Percentiles rank a stretch among this genome's conserved stretches.
These are phyloP conservation scores for Axis porcinus DNA, from an alignment of 2,113 vertebrate species.

Conservation along the genomic window DNA sequence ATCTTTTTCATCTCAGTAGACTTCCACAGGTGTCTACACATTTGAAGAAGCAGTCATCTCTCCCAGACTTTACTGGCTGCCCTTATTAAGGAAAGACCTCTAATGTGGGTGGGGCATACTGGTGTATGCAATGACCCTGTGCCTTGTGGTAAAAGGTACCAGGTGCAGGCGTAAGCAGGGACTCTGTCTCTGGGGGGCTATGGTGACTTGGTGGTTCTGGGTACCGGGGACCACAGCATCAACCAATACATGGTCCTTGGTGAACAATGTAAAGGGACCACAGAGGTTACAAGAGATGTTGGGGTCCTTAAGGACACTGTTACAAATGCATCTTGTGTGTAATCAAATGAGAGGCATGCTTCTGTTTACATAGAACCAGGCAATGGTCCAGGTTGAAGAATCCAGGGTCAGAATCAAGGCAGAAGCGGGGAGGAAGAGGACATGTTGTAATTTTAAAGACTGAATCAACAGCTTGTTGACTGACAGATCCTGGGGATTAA, in stretches of 20 bases:
- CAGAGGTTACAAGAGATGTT: not conserved
- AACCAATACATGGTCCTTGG: not conserved
- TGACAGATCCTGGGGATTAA: not conserved
- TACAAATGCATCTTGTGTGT: not conserved
- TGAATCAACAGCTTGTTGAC: not conserved
- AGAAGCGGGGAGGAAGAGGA: not conserved
- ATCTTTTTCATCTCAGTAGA: not conserved
- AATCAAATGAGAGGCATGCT: not conserved
- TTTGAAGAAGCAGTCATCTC: not conserved
- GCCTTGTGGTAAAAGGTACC: not conserved
- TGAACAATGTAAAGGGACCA: not conserved
- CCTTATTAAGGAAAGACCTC: not conserved
- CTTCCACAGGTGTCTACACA: not conserved
- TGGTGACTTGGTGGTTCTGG: not conserved
- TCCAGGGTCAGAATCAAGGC: not conserved
- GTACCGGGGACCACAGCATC: not conserved
- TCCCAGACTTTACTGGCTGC: not conserved
- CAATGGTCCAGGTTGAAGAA: not conserved
- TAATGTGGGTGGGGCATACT: not conserved
- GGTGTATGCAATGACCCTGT: not conserved
- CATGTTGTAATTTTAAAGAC: not conserved
- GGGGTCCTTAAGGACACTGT: not conserved
- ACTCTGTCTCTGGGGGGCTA: not conserved
- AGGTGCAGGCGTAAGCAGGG: not conserved
- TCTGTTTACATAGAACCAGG: not conserved